Conservation (phyloP, 2,113 vertebrate genomes). For the Oceanites oceanicus region DNA sequence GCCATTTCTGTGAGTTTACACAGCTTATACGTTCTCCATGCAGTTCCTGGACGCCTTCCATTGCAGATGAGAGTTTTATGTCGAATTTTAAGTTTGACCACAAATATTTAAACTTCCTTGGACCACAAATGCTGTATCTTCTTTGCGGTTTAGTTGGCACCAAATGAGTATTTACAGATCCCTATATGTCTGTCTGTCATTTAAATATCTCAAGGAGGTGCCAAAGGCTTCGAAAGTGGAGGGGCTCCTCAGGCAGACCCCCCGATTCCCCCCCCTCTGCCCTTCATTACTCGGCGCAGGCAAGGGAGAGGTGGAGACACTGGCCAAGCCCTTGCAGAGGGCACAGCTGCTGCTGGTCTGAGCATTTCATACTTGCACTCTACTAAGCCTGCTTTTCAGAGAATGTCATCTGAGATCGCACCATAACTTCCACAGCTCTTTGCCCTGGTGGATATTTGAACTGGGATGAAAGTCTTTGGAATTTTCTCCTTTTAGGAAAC, state of each 20-base stretch:
- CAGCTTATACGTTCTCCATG: conserved; percentile 60
- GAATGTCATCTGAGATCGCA: conserved; percentile 38
- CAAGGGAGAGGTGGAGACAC: background rate
- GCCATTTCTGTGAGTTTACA: conserved; percentile 48
- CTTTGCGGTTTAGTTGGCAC: conserved; percentile 75
- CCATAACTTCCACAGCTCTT: conserved; percentile 22
- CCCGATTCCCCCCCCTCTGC: background rate
- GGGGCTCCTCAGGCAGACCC: conserved; percentile 9
- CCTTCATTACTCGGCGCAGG: background rate
- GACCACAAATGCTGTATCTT: conserved; percentile 78
- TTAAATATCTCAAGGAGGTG: conserved; percentile 73
- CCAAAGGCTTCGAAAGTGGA: conserved; percentile 54
- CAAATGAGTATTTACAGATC: conserved; percentile 66
- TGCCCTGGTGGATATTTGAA: conserved; percentile 46
- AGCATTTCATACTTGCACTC: conserved; percentile 37
- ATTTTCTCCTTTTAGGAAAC: conserved; percentile 43
- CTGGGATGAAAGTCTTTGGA: conserved; percentile 36
- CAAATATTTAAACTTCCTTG: conserved; percentile 81
- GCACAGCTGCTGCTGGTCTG: background rate
- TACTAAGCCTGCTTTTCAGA: conserved; percentile 32
- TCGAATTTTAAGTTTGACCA: conserved; percentile 79
- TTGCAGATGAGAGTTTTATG: conserved; percentile 74
- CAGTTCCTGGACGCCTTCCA: conserved; percentile 72
- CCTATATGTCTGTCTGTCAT: conserved; percentile 76
- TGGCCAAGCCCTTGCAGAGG: conserved; percentile 15